phyloP scores from a whole-genome alignment of 2,797 vertebrate genomes.

The Aulostomus chinensis region DNA sequence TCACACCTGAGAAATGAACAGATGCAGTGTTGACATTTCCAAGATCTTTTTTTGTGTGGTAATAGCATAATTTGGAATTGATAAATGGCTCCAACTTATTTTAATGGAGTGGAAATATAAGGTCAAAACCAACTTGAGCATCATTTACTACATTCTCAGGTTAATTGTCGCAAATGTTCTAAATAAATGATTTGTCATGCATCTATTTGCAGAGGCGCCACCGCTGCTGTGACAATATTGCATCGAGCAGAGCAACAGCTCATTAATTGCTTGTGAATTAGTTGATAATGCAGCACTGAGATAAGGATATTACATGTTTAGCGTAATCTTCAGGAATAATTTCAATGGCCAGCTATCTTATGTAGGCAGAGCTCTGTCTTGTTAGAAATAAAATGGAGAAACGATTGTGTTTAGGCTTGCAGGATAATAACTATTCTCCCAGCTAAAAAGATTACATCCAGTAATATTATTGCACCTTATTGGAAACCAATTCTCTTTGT shows the following conservation, averaged over 20 bases:
- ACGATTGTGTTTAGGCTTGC: not conserved
- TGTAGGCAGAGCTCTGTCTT: not conserved
- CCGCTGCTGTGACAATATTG: too few relatives aligned
- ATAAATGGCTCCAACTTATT: conserved; percentile 70
- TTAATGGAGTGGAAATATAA: conserved; percentile 72
- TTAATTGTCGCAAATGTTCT: conserved; percentile 72
- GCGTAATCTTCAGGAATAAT: not conserved
- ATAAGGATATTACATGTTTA: conserved; percentile 8
- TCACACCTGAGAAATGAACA: conserved; percentile 78
- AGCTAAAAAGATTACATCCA: too few relatives aligned
- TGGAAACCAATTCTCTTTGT: too few relatives aligned
- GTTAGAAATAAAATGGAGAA: not conserved
- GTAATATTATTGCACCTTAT: too few relatives aligned
- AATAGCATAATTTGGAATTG: conserved; percentile 72
- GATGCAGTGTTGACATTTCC: conserved; percentile 78
- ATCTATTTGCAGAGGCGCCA: too few relatives aligned
- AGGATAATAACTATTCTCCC: not conserved
- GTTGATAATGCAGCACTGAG: conserved; percentile 19
- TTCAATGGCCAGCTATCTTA: conserved; percentile 5
- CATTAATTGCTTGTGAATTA: conserved; percentile 12
- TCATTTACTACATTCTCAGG: conserved; percentile 64
- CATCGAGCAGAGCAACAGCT: conserved; percentile 9
- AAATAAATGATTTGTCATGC: conserved; percentile 62
- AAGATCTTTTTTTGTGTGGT: conserved; percentile 67
- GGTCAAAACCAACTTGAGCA: conserved; percentile 67